Evolutionary conservation across 2,113 vertebrate species (phyloP).

Genomic region (Cinclus mexicanus): DNA sequence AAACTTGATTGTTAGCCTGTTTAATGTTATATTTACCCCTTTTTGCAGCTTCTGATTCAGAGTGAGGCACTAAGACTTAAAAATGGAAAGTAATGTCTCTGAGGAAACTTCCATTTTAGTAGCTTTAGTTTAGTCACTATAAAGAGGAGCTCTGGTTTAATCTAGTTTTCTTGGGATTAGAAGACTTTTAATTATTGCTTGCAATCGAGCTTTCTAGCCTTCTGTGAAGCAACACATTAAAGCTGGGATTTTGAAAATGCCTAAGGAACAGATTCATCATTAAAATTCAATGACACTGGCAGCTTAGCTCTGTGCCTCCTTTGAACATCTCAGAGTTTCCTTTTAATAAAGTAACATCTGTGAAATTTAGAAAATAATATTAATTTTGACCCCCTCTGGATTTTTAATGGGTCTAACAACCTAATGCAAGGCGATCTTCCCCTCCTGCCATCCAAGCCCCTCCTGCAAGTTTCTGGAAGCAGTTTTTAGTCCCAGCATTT

Average conservation of each 20-base stretch:
- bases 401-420: background rate
- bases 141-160: background rate
- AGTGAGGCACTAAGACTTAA: background rate
- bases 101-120: background rate
- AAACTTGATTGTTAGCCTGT: constrained; percentile 48
- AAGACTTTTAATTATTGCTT: constrained; percentile 18
- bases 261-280: constrained; percentile 10
- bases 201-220: constrained; percentile 26
- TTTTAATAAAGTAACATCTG: background rate
- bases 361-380: background rate
- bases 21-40: constrained; percentile 52
- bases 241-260: constrained; percentile 51
- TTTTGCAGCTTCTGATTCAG: constrained; percentile 40
- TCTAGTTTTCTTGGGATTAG: background rate
- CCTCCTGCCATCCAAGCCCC: background rate
- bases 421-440: background rate
- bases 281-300: constrained; percentile 26
- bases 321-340: background rate
- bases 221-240: constrained; percentile 39
- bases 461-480: background rate
- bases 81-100: background rate
- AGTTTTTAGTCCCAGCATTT: background rate
- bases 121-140: background rate
- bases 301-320: background rate
- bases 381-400: background rate